Base-by-base conservation (phyloP, 2,113 vertebrate species). In the Setophaga petechia region DNA sequence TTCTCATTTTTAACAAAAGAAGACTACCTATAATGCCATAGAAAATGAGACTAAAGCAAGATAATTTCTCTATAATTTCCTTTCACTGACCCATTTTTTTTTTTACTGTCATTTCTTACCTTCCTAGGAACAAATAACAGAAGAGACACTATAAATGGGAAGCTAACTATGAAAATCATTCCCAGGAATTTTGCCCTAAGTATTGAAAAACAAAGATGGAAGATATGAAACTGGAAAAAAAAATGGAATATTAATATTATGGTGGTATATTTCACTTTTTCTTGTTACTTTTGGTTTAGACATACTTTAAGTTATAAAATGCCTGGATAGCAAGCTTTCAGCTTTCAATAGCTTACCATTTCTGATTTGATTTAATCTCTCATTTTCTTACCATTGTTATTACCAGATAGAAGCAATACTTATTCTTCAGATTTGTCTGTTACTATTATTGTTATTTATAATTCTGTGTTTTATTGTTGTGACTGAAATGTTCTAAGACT, bases 1-100 rank as follows among this genome's bases (percentile, higher is more conserved):
- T 95, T 94, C 74, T 39, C 37, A 52, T 71, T 89, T 93, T 95
- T 86, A 69, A 69, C 20, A 55, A 77, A 72, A 62, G n/a, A 72
- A 52, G 28, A 5, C 4, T 24, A 55, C 43, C 28, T 44, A 11
- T 11, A 62, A 54, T 82, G 43, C 57, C 72, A 75, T 1, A 73
- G 24, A 82, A 69, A 85, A 69, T 13, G 10, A 6, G 8, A 62
- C 12, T 74, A 69, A 76, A 73, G 10, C 13, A 22, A 55, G 23
- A 23, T 47, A 33, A 7, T 46, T 65, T 78, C 51, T 71, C 18
- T 65, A 15, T 62, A 0, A 25, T 62, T 79, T 79, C 75, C 65
- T 73, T 83, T 55, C n/a, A 47, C 5, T 57, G 31, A 65, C 5
- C 4, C 6, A 20, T 71, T 88, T 20, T n/a, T 92, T 74, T 89